Percentiles rank a stretch among this genome's conserved stretches.
These are phyloP conservation scores for Egretta garzetta DNA, from an alignment of 2,113 vertebrate species.

Conservation along the genomic window DNA sequence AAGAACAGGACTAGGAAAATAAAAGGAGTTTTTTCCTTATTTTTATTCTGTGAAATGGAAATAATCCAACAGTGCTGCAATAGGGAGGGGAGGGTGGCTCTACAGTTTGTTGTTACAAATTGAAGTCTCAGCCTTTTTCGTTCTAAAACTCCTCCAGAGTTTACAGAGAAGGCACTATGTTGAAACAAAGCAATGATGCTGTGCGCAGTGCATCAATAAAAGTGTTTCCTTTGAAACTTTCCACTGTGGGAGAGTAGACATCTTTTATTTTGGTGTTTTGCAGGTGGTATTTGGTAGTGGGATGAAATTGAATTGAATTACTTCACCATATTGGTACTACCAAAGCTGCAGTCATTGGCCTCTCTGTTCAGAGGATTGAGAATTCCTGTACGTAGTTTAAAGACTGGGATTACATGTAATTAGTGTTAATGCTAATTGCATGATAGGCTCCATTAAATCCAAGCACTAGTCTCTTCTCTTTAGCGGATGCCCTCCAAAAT, in stretches of 20 bases:
- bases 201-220: neutral
- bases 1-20: neutral
- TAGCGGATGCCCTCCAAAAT: neutral
- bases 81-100: neutral
- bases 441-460: slow-evolving; percentile 20
- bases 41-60: neutral
- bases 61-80: neutral
- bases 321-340: neutral
- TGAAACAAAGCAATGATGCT: neutral
- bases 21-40: neutral
- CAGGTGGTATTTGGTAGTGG: neutral
- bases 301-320: neutral
- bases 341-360: neutral
- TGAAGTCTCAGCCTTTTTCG: neutral
- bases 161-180: neutral
- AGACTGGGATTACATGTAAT: slow-evolving; percentile 38
- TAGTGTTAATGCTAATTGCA: slow-evolving; percentile 53
- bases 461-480: neutral
- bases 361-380: slow-evolving; percentile 16
- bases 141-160: neutral
- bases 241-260: neutral
- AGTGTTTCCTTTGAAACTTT: neutral
- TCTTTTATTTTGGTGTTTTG: neutral
- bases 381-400: slow-evolving; percentile 8
- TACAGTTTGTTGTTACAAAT: neutral